phyloP scores from a whole-genome alignment of 2,113 vertebrate genomes.

The Gavia stellata region DNA sequence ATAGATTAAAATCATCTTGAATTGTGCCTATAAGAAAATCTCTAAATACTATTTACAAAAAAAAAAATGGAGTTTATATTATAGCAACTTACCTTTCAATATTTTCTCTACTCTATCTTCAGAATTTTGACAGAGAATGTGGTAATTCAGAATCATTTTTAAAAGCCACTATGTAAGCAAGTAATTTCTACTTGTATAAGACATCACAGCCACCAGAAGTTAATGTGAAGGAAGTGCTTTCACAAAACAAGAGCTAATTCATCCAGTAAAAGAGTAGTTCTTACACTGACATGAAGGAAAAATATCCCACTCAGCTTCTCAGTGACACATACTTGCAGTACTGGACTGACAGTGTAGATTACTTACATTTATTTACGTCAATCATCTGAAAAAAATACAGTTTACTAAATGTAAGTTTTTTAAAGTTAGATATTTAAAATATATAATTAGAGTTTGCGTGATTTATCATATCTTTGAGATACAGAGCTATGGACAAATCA shows the following conservation, averaged over 20 bases:
- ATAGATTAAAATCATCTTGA: background rate
- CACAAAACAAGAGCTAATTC: background rate
- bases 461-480: background rate
- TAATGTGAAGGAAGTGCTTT: background rate
- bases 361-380: background rate
- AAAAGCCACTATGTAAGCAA: background rate
- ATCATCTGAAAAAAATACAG: background rate
- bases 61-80: background rate
- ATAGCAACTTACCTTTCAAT: background rate
- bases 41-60: background rate
- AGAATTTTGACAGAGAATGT: background rate
- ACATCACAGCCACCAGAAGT: background rate
- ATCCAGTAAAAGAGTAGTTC: background rate
- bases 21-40: background rate
- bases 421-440: background rate
- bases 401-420: background rate
- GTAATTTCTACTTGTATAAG: background rate
- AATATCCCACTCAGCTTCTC: background rate
- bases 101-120: background rate
- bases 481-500: background rate
- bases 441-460: background rate
- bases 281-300: background rate
- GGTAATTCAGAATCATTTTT: background rate
- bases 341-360: background rate
- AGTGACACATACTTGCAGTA: background rate